Percentiles rank a stretch among this genome's conserved stretches.
These are phyloP conservation scores for Cryptoblepharus egeriae DNA, from an alignment of 2,797 vertebrate genomes.

Conservation along the genomic window DNA sequence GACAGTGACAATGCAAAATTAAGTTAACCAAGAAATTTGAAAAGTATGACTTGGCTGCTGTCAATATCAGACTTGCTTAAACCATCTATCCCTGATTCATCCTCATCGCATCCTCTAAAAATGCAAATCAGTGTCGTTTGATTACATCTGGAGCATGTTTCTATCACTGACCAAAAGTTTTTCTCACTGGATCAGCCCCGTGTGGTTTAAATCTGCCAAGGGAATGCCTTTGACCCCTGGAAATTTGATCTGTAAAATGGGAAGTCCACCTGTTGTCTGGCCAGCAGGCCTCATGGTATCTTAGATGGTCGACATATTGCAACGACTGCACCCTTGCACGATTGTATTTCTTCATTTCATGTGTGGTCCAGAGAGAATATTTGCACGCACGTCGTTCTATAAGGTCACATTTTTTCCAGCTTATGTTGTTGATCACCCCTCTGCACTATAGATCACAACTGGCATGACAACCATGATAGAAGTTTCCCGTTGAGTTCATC, in stretches of 20 bases:
- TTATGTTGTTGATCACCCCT: background rate
- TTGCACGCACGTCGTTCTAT: background rate
- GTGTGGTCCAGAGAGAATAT: background rate
- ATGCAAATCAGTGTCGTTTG: background rate
- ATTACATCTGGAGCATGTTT: constrained; percentile 21
- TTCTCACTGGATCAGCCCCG: constrained; percentile 13
- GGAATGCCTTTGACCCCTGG: constrained; percentile 8
- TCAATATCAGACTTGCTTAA: background rate
- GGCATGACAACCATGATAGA: background rate
- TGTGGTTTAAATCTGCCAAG: constrained; percentile 19
- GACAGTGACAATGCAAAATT: background rate
- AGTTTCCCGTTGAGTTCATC: background rate
- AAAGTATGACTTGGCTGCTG: background rate
- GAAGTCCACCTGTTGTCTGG: constrained; percentile 18
- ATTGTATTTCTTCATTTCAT: background rate
- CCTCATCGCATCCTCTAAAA: background rate
- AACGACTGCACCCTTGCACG: background rate
- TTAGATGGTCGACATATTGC: background rate
- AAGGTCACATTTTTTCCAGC: background rate
- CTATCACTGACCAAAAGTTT: background rate
- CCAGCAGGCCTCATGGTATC: background rate
- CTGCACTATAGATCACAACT: background rate
- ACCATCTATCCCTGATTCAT: background rate
- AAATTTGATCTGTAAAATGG: constrained; percentile 5
- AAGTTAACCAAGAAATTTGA: background rate